Percentiles rank a stretch among this genome's conserved stretches.
phyloP scores from a whole-genome alignment of 2,113 vertebrate species.

The Pungitius pungitius region DNA sequence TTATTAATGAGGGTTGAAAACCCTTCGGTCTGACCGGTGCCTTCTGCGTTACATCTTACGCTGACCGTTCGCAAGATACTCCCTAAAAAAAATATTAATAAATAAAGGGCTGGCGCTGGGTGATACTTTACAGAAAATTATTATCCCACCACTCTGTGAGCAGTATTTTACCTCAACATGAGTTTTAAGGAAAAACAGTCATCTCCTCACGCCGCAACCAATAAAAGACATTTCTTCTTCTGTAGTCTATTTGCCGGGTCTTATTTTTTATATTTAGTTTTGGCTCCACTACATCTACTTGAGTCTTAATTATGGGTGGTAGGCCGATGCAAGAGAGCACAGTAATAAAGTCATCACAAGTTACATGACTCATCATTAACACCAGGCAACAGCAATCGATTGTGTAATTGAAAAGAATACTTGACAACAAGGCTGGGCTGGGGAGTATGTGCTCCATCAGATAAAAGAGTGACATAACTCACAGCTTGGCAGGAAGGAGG shows the following conservation, averaged over 20 bases:
- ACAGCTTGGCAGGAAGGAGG: constrained; percentile 18
- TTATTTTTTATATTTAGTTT: constrained; percentile 49
- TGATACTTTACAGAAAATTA: constrained; percentile 60
- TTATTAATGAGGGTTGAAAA: constrained; percentile 58
- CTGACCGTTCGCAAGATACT: constrained; percentile 29
- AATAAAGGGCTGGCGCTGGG: constrained; percentile 8
- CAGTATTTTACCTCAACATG: constrained; percentile 61
- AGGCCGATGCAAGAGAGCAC: constrained; percentile 39
- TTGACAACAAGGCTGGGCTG: constrained; percentile 56
- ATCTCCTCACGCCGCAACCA: constrained; percentile 41
- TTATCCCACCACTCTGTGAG: constrained; percentile 52
- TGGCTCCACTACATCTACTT: constrained; percentile 46
- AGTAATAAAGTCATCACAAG: constrained; percentile 71
- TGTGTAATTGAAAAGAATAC: constrained; percentile 69
- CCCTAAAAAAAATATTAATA: constrained; percentile 50
- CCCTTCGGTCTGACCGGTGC: constrained; percentile 44
- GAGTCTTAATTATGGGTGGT: constrained; percentile 58
- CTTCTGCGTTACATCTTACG: constrained; percentile 32
- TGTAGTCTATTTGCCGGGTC: constrained; percentile 4
- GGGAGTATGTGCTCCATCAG: constrained; percentile 67
- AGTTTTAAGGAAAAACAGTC: constrained; percentile 54
- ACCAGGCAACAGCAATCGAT: constrained; percentile 67
- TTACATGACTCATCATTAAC: constrained; percentile 78
- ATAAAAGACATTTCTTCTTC: constrained; percentile 41
- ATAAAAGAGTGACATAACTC: constrained; percentile 55